phyloP scores from a whole-genome alignment of 2,113 vertebrate species.

The Limnothrissa miodon region DNA sequence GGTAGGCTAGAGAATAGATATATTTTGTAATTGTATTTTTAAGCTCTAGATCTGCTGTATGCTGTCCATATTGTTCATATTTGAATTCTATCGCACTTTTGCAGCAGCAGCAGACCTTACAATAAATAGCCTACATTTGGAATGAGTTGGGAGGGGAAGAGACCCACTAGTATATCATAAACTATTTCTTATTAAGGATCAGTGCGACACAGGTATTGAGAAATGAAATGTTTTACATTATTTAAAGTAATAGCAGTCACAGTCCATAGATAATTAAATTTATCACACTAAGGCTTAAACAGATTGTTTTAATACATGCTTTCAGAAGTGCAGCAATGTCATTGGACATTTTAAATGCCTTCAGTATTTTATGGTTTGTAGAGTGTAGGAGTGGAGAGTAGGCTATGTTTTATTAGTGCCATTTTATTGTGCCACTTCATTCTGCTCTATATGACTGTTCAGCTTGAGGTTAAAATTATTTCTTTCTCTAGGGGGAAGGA shows the following conservation, averaged over 20 bases:
- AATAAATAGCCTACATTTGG: not conserved
- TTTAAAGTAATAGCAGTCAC: not conserved
- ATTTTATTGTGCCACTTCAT: not conserved
- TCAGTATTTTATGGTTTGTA: not conserved
- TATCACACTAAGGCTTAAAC: not conserved
- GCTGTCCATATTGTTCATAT: too few species aligned
- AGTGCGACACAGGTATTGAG: not conserved
- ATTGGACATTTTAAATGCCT: not conserved
- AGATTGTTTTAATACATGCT: not conserved
- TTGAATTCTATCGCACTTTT: not conserved
- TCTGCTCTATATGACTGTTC: not conserved
- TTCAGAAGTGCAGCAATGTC: not conserved
- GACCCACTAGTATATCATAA: not conserved
- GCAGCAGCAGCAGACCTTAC: not conserved
- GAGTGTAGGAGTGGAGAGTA: too few species aligned
- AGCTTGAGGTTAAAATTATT: not conserved
- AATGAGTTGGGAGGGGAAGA: not conserved
- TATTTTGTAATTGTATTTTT: too few species aligned
- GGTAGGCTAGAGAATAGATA: too few species aligned
- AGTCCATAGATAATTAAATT: not conserved
- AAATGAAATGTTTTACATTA: slow-evolving; percentile 9
- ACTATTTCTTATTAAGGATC: not conserved
- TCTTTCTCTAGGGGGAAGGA: not conserved
- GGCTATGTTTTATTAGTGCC: not conserved
- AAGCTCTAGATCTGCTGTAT: too few species aligned